Base-by-base conservation (phyloP, 2,888 invertebrate genomes). In the Notodonta ziczac region DNA sequence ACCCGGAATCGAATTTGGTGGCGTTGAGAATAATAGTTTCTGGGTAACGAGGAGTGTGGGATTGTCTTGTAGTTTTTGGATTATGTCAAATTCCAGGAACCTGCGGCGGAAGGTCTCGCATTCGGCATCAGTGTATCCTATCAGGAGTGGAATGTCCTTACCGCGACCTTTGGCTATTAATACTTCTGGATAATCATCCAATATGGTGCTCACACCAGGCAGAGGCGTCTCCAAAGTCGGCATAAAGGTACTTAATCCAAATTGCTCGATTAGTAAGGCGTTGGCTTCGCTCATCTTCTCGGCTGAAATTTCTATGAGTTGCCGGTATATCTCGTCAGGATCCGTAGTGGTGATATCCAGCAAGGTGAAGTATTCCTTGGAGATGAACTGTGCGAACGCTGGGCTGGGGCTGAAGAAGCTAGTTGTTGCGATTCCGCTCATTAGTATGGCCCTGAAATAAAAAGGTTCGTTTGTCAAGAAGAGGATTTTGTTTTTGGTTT, bases 261-360 rank as follows among this genome's bases (percentile, higher is more conserved):
- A 76, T 51, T 72, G 63, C 10, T 90, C 84, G 39, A 86, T 71
- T 48, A 93, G 63, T 3, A 69, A 50, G 44, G 66, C 70, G 60
- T 90, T 84, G n/a, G 84, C 89, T 12, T 79, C 78, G 66, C 80
- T 78, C 14, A 93, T 81, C 57, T 80, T 79, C 39, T 87, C 82
- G 8, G 87, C 72, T 0, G 91, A 88, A 59, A 83, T 61, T 3
- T 77, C 60, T n/a, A 83, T 70, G 4, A 94, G 84, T 60, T 80
- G 77, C 35, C 76, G 74, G 61, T 91, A 85, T 5, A 88, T 76
- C 6, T 80, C 80, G 1, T 85, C 84, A 0, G 87, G 73, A 54
- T 88, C 83, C 0, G 85, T 83, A 5, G 84, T 67, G 59, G 83
- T 87, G 59, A 91, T 84, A 59, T 82, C 95, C 88, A 96, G 77